Evolutionary conservation across 1,140 invertebrate genomes (phyloP).

Genomic region (Amyelois transitella): DNA sequence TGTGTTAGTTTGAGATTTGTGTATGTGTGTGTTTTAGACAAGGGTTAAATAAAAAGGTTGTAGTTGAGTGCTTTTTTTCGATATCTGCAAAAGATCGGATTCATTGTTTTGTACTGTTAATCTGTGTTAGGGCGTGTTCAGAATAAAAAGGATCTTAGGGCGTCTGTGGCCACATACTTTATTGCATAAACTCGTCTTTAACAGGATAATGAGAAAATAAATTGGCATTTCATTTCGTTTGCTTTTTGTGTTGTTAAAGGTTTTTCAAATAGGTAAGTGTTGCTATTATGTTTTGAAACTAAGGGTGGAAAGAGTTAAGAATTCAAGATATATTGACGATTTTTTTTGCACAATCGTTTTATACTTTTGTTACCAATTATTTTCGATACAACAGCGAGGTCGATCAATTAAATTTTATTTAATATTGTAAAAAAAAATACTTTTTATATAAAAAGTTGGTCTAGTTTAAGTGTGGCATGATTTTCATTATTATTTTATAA

Average conservation of each 20-base stretch:
- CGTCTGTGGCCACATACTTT: neutral
- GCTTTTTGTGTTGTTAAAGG: neutral
- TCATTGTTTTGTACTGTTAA: conserved; percentile 3
- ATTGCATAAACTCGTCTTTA: neutral
- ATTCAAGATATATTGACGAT: no score
- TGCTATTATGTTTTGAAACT: no score
- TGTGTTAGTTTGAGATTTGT: conserved; percentile 22
- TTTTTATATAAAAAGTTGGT: no score
- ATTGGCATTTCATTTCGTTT: neutral
- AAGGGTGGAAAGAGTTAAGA: no score
- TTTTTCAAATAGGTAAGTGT: no score
- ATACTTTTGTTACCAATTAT: no score
- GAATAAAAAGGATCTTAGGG: neutral
- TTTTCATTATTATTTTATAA: no score
- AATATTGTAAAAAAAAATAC: no score
- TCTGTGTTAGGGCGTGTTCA: neutral
- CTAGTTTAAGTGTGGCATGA: no score
- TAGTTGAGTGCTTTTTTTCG: conserved; percentile 20
- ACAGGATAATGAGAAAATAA: neutral
- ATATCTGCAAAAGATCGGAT: conserved; percentile 11
- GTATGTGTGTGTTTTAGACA: conserved; percentile 37
- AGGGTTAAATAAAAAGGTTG: conserved; percentile 31
- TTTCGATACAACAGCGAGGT: no score
- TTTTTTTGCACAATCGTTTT: no score
- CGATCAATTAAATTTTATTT: no score